These are phyloP conservation scores for Sebastolobus altivelis DNA, from an alignment of 2,797 vertebrate species.

Conservation along the genomic window DNA sequence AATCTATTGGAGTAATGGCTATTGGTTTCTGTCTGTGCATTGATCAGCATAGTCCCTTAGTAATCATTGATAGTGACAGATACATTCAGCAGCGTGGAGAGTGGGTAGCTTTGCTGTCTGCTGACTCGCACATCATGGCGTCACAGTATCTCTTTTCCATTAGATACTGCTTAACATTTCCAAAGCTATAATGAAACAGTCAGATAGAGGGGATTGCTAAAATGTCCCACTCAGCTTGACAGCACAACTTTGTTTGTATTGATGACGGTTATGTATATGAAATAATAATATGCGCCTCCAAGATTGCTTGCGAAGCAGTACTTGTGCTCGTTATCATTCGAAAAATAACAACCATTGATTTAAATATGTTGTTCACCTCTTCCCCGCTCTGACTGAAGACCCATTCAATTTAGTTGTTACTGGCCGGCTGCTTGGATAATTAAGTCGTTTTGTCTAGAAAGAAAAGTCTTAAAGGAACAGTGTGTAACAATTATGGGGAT, in stretches of 20 bases:
- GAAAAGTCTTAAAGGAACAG: not conserved
- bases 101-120: not conserved
- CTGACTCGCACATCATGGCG: not conserved
- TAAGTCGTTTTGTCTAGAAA: not conserved
- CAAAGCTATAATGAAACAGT: not conserved
- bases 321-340: slow-evolving; percentile 1
- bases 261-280: not conserved
- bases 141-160: slow-evolving; percentile 3
- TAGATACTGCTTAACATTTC: not conserved
- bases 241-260: slow-evolving; percentile 5
- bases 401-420: not conserved
- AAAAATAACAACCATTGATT: slow-evolving; percentile 30
- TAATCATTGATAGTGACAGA: slow-evolving; percentile 6
- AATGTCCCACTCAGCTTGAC: not conserved
- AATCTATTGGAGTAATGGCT: not conserved
- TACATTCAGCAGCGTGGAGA: not conserved
- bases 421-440: not conserved
- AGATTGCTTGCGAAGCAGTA: not conserved
- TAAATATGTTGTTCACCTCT: slow-evolving; percentile 1
- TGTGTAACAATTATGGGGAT: no score
- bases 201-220: not conserved
- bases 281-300: slow-evolving; percentile 13
- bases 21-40: not conserved
- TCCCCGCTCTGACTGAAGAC: not conserved
- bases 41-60: not conserved